Evolutionary conservation across 1,140 invertebrate species (phyloP).

Genomic region (Scaptomyza pallida): DNA sequence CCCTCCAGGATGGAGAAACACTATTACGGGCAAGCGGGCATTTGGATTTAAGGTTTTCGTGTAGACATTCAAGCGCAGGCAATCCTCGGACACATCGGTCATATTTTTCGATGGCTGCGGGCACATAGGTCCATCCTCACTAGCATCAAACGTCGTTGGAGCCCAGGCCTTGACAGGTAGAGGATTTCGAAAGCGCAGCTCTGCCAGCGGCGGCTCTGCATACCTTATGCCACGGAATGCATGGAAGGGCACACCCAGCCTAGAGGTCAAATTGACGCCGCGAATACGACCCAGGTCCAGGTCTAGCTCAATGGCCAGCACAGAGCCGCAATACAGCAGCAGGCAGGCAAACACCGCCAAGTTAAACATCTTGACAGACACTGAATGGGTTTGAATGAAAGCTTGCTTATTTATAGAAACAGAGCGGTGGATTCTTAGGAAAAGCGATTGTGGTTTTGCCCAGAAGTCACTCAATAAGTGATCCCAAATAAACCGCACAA

Average conservation of each 20-base stretch:
- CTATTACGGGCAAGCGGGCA: conserved; percentile 85
- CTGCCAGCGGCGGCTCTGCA: conserved; percentile 85
- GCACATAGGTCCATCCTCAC: conserved; percentile 86
- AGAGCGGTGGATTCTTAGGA: neutral
- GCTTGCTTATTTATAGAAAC: conserved; percentile 16
- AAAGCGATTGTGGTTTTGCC: neutral
- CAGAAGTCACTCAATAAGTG: neutral
- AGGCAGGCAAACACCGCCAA: conserved; percentile 1
- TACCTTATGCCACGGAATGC: conserved; percentile 89
- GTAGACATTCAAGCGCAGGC: conserved; percentile 92
- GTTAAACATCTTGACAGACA: conserved; percentile 16
- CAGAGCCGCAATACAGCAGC: neutral
- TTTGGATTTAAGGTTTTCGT: conserved; percentile 86
- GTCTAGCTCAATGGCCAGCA: conserved; percentile 43
- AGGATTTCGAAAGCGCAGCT: conserved; percentile 79
- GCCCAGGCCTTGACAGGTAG: conserved; percentile 85
- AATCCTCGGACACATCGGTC: conserved; percentile 87
- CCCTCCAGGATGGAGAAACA: conserved; percentile 87
- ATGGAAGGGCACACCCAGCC: conserved; percentile 85
- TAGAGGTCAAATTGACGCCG: conserved; percentile 56
- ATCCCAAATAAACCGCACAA: neutral
- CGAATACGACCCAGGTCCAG: conserved; percentile 64
- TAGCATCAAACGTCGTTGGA: conserved; percentile 85
- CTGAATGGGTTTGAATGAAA: conserved; percentile 3
- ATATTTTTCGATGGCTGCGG: conserved; percentile 77